These are phyloP conservation scores for Centruroides sculpturatus DNA, from an alignment of 1,140 invertebrate genomes.

Conservation along the genomic window DNA sequence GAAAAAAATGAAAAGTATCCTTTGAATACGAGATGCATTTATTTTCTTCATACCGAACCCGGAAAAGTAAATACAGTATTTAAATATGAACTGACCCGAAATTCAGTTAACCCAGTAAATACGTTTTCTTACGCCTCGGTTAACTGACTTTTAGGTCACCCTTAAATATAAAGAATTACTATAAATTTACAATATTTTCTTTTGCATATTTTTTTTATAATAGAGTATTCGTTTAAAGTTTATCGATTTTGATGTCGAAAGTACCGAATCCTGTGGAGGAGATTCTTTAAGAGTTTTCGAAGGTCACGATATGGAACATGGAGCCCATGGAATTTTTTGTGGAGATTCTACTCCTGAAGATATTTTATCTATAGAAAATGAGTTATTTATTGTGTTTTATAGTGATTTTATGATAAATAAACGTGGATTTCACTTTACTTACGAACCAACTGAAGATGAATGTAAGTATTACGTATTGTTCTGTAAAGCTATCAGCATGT, in stretches of 20 bases:
- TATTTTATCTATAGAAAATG: background rate
- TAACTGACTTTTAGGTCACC: too few species aligned
- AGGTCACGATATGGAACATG: background rate
- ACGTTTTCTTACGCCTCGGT: too few species aligned
- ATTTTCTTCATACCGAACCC: background rate
- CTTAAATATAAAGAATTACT: background rate
- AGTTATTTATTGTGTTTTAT: background rate
- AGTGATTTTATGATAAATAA: background rate
- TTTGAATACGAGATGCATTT: background rate
- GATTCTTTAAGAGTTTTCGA: background rate
- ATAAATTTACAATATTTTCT: background rate
- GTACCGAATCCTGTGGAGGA: background rate
- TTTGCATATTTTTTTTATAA: background rate
- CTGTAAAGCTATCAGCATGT: too few species aligned
- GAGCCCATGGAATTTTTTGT: constrained; percentile 1
- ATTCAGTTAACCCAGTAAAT: too few species aligned
- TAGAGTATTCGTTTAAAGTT: constrained; percentile 1
- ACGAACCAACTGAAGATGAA: background rate
- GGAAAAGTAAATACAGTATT: background rate
- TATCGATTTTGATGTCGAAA: constrained; percentile 2
- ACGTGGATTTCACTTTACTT: constrained; percentile 5
- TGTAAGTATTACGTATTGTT: background rate
- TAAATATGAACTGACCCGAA: too few species aligned
- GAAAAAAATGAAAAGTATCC: background rate
- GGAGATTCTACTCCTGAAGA: background rate